Conservation (phyloP, 2,888 invertebrate genomes). For the Chesias legatella region DNA sequence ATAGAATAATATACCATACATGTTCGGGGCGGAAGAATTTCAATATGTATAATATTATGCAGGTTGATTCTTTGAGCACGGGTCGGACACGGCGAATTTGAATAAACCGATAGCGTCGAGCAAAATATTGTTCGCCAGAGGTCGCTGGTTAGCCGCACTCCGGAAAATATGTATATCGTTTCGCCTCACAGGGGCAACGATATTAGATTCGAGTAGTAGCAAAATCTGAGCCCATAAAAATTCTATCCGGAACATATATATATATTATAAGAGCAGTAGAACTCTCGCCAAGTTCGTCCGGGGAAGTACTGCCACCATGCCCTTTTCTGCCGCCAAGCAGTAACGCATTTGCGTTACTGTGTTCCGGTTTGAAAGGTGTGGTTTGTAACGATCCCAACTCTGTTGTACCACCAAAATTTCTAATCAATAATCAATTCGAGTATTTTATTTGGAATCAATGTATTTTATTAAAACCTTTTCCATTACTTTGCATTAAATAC, state of each 20-base stretch:
- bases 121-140: slow-evolving; percentile 75
- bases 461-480: too few relatives aligned
- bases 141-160: slow-evolving; percentile 58
- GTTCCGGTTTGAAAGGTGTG: too few relatives aligned
- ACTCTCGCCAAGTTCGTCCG: too few relatives aligned
- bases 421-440: too few relatives aligned
- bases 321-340: too few relatives aligned
- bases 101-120: slow-evolving; percentile 73
- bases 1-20: slow-evolving; percentile 67
- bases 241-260: slow-evolving; percentile 28
- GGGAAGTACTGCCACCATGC: too few relatives aligned
- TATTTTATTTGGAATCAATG: too few relatives aligned
- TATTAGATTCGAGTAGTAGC: slow-evolving; percentile 61
- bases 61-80: slow-evolving; percentile 77
- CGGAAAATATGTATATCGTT: slow-evolving; percentile 61
- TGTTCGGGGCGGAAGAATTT: slow-evolving; percentile 70
- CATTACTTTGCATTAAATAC: too few relatives aligned
- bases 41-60: slow-evolving; percentile 78
- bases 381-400: too few relatives aligned
- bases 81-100: slow-evolving; percentile 74
- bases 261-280: too few relatives aligned
- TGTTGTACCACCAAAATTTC: too few relatives aligned
- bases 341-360: too few relatives aligned
- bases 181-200: slow-evolving; percentile 51
- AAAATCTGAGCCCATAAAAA: slow-evolving; percentile 39